Conservation (phyloP, 53 echinoderm and acorn worm species). For the Glandiceps talaboti region DNA sequence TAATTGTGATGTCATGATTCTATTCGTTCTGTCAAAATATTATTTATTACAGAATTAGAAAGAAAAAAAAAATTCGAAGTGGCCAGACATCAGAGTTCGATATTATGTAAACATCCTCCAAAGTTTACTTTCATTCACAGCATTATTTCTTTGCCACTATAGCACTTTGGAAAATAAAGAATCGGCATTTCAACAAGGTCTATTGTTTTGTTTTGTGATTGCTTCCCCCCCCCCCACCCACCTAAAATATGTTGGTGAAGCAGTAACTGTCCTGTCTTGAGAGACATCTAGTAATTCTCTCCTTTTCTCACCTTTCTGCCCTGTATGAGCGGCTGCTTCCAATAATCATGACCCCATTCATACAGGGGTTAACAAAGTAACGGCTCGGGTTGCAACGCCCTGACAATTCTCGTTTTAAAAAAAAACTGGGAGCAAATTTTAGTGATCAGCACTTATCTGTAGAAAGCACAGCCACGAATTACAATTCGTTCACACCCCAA, state of each 20-base stretch:
- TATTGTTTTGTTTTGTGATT: neutral
- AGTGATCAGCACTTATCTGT: neutral
- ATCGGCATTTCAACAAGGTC: neutral
- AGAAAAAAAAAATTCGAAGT: neutral
- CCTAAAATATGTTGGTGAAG: neutral
- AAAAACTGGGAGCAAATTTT: neutral
- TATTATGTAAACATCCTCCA: neutral
- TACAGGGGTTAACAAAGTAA: neutral
- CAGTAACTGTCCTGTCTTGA: neutral
- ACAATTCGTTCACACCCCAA: neutral
- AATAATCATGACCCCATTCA: neutral
- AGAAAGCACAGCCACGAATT: neutral
- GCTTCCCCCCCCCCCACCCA: too few species aligned
- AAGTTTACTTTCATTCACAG: neutral
- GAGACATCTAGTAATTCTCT: neutral
- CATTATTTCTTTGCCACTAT: neutral
- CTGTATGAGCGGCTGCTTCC: neutral
- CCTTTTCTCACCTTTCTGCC: neutral
- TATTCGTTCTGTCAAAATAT: neutral
- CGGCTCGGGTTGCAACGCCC: neutral
- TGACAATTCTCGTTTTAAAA: neutral
- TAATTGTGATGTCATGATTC: neutral
- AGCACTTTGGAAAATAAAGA: neutral
- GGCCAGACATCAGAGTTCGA: neutral
- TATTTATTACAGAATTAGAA: neutral